phyloP scores from a whole-genome alignment of 2,113 vertebrate genomes.

The Epinephelus lanceolatus region DNA sequence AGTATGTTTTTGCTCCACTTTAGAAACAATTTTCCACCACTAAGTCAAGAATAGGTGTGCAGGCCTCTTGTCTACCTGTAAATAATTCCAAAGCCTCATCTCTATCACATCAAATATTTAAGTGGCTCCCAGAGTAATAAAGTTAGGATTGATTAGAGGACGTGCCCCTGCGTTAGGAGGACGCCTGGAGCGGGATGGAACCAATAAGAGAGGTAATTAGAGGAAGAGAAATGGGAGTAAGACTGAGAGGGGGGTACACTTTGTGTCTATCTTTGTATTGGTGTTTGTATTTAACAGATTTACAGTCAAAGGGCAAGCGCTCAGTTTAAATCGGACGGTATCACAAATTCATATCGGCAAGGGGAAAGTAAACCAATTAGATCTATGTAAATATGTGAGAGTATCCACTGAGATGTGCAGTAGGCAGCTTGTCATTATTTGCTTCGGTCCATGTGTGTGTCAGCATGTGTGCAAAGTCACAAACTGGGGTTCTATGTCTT shows the following conservation, averaged over 20 bases:
- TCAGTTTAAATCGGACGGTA: background rate
- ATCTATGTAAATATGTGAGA: constrained; percentile 37
- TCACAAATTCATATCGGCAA: background rate
- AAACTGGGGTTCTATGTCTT: background rate
- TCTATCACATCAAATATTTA: constrained; percentile 75
- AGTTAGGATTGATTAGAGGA: constrained; percentile 76
- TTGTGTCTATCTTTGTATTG: constrained; percentile 29
- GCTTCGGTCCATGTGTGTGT: background rate
- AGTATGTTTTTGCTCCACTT: constrained; percentile 10
- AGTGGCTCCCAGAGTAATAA: constrained; percentile 70
- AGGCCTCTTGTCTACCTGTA: constrained; percentile 52
- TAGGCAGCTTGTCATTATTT: constrained; percentile 2
- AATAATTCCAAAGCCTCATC: constrained; percentile 61
- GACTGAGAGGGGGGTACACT: background rate
- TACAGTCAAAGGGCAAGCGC: constrained; percentile 26
- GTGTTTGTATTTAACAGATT: constrained; percentile 30
- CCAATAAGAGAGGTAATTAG: constrained; percentile 73
- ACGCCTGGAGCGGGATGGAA: constrained; percentile 59
- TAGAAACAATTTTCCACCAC: constrained; percentile 1
- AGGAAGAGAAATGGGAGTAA: constrained; percentile 40
- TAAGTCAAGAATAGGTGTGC: constrained; percentile 17
- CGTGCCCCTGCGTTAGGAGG: constrained; percentile 42
- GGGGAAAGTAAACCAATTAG: constrained; percentile 28
- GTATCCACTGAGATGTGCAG: background rate
- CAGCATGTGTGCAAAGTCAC: background rate